Conservation (phyloP, 2,113 vertebrate genomes). For the Rhodinocichla rosea region DNA sequence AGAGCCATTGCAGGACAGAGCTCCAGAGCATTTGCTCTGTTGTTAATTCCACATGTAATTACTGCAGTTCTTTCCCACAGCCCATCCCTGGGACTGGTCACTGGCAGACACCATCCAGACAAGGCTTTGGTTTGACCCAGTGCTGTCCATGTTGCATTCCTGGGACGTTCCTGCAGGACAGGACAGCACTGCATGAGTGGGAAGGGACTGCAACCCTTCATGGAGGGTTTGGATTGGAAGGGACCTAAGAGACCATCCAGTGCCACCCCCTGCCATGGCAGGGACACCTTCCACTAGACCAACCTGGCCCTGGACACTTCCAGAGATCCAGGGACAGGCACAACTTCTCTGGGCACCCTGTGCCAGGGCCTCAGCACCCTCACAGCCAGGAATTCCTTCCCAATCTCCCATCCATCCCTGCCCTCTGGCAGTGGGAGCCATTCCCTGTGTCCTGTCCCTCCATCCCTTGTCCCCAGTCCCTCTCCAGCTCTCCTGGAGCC, state of each 20-base stretch:
- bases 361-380: fast-evolving
- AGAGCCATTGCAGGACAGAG: not conserved
- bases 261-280: not conserved
- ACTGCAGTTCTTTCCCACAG: not conserved
- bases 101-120: not conserved
- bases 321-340: not conserved
- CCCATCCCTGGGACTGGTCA: not conserved
- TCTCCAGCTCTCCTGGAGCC: not conserved
- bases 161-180: not conserved
- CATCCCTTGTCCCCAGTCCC: not conserved
- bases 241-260: no score
- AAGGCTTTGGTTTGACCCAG: not conserved
- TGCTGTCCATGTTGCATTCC: not conserved
- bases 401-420: not conserved
- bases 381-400: fast-evolving
- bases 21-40: not conserved
- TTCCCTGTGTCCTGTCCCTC: not conserved
- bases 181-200: not conserved
- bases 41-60: not conserved
- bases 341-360: not conserved
- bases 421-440: not conserved
- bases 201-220: not conserved
- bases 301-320: fast-evolving
- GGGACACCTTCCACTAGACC: not conserved
- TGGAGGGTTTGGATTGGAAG: not conserved